Evolutionary conservation across 2,888 invertebrate species (phyloP).

Genomic region (Julus scandinavius): DNA sequence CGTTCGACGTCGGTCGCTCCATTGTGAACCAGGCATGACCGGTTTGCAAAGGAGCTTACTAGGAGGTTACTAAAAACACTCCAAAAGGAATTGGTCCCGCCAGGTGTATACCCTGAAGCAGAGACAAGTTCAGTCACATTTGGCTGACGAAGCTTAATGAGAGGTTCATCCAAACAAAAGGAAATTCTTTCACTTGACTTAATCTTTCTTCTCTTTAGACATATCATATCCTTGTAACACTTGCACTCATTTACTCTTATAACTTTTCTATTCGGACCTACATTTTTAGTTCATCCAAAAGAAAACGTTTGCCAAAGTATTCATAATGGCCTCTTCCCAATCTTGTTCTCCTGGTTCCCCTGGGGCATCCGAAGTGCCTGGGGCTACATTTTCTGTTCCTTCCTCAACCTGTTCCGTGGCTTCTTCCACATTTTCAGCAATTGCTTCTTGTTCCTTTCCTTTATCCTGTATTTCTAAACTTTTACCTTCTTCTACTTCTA

Average conservation of each 20-base stretch:
- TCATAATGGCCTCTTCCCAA: neutral
- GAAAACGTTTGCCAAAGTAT: neutral
- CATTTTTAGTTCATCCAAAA: neutral
- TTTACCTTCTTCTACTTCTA: neutral
- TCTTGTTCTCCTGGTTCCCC: neutral
- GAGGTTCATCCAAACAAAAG: neutral
- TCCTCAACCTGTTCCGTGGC: too few species aligned
- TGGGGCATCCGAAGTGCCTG: neutral
- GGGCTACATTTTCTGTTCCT: neutral
- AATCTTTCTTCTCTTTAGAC: neutral
- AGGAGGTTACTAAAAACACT: neutral
- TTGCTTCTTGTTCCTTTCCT: neutral
- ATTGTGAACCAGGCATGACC: too few species aligned
- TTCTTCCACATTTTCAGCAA: neutral
- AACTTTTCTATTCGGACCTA: neutral
- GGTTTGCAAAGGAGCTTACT: too few species aligned
- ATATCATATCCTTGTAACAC: neutral
- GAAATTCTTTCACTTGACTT: neutral
- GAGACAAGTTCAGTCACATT: neutral
- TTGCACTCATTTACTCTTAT: neutral
- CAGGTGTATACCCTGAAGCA: neutral
- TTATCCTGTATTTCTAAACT: neutral
- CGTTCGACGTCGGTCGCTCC: too few species aligned
- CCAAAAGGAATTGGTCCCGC: neutral
- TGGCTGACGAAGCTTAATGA: neutral